Evolutionary conservation across 2,797 vertebrate species (phyloP).

Genomic region (Cirrhinus molitorella): DNA sequence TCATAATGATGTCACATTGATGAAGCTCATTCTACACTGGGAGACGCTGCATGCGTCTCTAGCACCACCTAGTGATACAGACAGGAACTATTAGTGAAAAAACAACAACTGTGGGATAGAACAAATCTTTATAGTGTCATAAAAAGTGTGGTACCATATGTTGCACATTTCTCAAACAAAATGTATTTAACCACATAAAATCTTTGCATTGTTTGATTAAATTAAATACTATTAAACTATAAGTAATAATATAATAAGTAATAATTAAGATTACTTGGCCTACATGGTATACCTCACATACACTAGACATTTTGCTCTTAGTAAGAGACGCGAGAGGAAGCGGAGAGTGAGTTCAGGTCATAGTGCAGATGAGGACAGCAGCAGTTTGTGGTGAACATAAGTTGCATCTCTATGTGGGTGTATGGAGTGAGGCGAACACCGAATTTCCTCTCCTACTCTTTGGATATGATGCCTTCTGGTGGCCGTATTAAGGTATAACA

Average conservation of each 20-base stretch:
- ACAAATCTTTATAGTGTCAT: neutral
- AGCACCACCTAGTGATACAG: conserved; percentile 67
- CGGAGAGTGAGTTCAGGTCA: conserved; percentile 7
- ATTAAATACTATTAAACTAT: neutral
- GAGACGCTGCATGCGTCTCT: conserved; percentile 41
- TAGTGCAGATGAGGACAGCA: conserved; percentile 35
- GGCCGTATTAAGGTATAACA: neutral
- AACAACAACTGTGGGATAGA: neutral
- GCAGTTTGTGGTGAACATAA: neutral
- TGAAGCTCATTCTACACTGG: neutral
- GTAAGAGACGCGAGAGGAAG: neutral
- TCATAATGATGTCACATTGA: conserved; percentile 20
- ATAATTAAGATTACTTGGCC: neutral
- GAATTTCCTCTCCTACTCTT: neutral
- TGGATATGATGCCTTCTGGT: conserved; percentile 44
- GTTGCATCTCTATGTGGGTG: neutral
- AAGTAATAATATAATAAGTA: neutral
- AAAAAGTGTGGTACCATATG: neutral
- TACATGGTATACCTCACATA: neutral
- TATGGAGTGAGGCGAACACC: neutral
- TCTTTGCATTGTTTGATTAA: neutral
- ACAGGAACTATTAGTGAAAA: neutral
- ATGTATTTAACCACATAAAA: neutral
- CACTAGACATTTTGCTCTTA: neutral
- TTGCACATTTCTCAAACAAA: neutral